A percentile compares a stretch with the other conserved stretches of the same genome.
Evolutionary conservation across 2,797 vertebrate species (phyloP).

Genomic region (Adelosebastes latens): DNA sequence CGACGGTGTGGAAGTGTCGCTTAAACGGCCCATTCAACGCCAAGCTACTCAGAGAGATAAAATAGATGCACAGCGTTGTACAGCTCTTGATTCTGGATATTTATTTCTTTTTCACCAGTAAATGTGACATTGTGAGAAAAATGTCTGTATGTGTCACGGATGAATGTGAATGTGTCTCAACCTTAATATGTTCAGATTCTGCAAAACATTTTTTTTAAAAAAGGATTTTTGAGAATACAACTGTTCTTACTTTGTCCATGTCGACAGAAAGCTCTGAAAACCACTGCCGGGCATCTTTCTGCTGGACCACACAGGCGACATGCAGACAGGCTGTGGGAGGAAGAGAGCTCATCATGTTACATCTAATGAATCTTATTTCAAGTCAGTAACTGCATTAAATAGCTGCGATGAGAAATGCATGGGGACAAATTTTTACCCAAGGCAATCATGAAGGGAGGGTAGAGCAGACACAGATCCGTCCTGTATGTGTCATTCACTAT

Average conservation of each 20-base stretch:
- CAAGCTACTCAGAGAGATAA: no score
- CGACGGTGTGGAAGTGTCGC: background rate
- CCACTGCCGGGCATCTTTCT: constrained; percentile 99
- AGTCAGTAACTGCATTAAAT: constrained; percentile 28
- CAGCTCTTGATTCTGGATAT: background rate
- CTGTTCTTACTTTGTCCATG: constrained; percentile 95
- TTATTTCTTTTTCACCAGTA: background rate
- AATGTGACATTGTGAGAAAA: background rate
- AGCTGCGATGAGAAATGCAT: background rate
- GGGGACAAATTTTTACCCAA: constrained; percentile 86
- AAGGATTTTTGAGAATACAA: background rate
- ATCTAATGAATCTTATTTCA: constrained; percentile 3
- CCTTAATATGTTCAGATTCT: background rate
- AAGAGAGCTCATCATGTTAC: constrained; percentile 13
- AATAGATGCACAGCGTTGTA: no score
- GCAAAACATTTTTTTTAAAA: background rate
- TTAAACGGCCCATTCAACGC: background rate
- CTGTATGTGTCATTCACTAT: constrained; percentile 99
- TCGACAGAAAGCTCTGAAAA: constrained; percentile 99
- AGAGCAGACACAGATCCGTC: constrained; percentile 98
- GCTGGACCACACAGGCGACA: constrained; percentile 98
- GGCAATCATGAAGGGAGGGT: constrained; percentile 99
- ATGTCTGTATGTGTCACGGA: background rate
- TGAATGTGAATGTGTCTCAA: background rate
- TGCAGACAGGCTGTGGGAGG: constrained; percentile 91